Evolutionary conservation across 2,888 invertebrate species (phyloP).

Genomic region (Achlya flavicornis): DNA sequence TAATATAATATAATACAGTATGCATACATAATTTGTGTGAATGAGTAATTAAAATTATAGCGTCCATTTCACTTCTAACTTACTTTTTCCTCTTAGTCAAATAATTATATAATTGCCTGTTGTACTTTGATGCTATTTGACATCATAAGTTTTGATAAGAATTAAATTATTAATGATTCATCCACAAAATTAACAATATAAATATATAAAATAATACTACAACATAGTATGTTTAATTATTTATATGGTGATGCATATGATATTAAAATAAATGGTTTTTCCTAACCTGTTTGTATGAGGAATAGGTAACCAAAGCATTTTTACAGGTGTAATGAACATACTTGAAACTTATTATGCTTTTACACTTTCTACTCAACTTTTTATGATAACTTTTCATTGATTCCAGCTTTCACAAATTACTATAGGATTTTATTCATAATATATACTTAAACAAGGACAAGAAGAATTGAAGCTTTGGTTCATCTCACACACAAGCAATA

Average conservation of each 20-base stretch:
- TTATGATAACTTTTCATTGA: too few relatives aligned
- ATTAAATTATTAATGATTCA: background rate
- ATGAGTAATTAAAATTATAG: constrained; percentile 1
- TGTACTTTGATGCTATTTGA: background rate
- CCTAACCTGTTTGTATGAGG: too few relatives aligned
- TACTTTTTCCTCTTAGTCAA: background rate
- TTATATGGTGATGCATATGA: background rate
- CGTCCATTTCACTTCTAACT: background rate
- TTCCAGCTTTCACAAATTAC: too few relatives aligned
- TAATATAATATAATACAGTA: background rate
- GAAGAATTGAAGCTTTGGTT: too few relatives aligned
- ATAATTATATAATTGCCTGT: background rate
- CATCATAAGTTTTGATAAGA: too few relatives aligned
- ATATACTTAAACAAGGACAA: too few relatives aligned
- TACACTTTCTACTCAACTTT: too few relatives aligned
- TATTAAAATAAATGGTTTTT: too few relatives aligned
- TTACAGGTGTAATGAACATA: too few relatives aligned
- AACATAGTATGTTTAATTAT: background rate
- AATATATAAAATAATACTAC: background rate
- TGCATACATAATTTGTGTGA: background rate
- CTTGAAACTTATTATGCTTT: too few relatives aligned
- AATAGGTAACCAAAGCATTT: too few relatives aligned
- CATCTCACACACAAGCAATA: background rate
- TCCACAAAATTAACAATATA: background rate
- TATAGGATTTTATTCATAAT: too few relatives aligned